Base-by-base conservation (phyloP, 2,797 vertebrate species). In the Sebastes vulpes region DNA sequence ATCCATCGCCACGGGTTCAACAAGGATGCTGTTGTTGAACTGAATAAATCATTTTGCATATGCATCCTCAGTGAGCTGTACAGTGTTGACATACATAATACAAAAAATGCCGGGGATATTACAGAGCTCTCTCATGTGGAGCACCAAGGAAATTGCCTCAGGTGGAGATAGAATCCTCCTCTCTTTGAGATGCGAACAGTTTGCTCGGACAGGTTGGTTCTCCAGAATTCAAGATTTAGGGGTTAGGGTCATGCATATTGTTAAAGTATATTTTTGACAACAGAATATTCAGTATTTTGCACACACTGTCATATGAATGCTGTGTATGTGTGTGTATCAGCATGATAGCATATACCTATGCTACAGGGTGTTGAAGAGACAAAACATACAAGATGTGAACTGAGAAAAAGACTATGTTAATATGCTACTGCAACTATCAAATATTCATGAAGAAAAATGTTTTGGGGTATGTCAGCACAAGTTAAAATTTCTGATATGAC, bases 31-130 rank as follows among this genome's bases (percentile, higher is more conserved):
- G 65, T 38, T 70, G 64, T 59, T 82, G 75, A 74, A 81, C 75
- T 85, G 77, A 87, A 89, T 92, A 84, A 86, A 89, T 92, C 70
- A 91, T 82, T 78, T 82, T 77, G 68, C 74, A 75, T 82, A 69
- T 81, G 58, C 66, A 81, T 83, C 38, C 64, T 84, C 69, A 64
- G 65, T 80, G 73, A 91, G 77, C 72, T 89, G 78, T 76, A 57
- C 65, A 74, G 23, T 80, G 83, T 85, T 79, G 79, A 86, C 84
- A 81, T 61, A 60, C 63, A 80, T 76, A 67, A 81, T 53, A 66
- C 58, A 68, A 74, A 80, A 58, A 78, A 72, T 31, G 59, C 29
- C 67, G 35, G 31, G 18, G 80, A 80, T 88, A 82, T 88, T 89
- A 80, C 81, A 79, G 73, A 77, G 61, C 48, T 83, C 59, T 79